Evolutionary conservation across 2,888 invertebrate species (phyloP).

Genomic region (Litoditis marina): DNA sequence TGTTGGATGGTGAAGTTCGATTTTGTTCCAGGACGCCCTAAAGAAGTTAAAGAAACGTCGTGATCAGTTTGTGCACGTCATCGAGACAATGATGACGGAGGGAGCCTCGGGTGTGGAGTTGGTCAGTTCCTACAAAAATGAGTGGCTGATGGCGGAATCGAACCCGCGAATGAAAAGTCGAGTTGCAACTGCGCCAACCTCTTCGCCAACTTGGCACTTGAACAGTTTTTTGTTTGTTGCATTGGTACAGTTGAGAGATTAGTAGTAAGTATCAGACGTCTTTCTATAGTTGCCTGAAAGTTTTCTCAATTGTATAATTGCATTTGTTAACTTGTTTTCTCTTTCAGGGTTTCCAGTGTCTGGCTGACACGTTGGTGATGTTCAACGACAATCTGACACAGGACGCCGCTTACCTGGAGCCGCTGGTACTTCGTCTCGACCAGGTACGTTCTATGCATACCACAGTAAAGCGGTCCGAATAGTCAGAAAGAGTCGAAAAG

Average conservation of each 20-base stretch:
- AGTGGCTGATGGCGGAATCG: background rate
- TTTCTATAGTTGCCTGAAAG: too few relatives aligned
- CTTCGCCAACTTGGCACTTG: too few relatives aligned
- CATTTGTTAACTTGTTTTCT: too few relatives aligned
- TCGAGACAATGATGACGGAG: slow-evolving; percentile 69
- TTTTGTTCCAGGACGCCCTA: slow-evolving; percentile 66
- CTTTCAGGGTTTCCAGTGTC: slow-evolving; percentile 82
- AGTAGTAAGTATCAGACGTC: too few relatives aligned
- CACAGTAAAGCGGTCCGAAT: too few relatives aligned
- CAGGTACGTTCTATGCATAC: slow-evolving; percentile 3
- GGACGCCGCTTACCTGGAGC: slow-evolving; percentile 58
- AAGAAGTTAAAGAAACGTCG: slow-evolving; percentile 72
- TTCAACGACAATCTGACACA: slow-evolving; percentile 79
- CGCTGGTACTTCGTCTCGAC: slow-evolving; percentile 65
- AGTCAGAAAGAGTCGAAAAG: too few relatives aligned
- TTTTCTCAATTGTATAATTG: too few relatives aligned
- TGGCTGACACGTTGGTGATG: slow-evolving; percentile 88
- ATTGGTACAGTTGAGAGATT: too few relatives aligned
- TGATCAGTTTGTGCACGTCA: slow-evolving; percentile 74
- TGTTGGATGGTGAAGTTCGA: background rate
- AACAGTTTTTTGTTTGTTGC: too few relatives aligned
- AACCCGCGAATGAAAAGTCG: too few relatives aligned
- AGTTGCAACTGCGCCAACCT: too few relatives aligned
- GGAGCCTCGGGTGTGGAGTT: slow-evolving; percentile 63
- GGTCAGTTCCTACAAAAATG: slow-evolving; percentile 18